Percentiles rank a stretch among this genome's conserved stretches.
phyloP scores from a whole-genome alignment of 2,113 vertebrate species.

The Calypte anna region DNA sequence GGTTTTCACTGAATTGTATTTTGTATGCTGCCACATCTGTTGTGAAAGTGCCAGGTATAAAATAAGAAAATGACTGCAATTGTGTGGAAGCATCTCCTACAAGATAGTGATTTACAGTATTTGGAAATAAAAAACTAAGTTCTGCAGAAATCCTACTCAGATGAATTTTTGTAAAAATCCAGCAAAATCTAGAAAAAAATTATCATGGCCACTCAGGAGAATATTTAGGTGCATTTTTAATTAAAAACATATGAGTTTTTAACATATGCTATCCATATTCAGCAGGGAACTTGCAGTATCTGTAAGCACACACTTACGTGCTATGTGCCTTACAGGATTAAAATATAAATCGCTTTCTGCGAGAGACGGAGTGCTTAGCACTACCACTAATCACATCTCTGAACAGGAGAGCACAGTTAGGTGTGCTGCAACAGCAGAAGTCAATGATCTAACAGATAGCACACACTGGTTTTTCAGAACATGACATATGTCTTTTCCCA shows the following conservation, averaged over 20 bases:
- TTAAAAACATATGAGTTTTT: neutral
- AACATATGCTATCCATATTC: neutral
- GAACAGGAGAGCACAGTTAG: neutral
- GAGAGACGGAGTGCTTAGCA: neutral
- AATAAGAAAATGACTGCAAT: neutral
- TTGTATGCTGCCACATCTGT: neutral
- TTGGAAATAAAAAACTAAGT: neutral
- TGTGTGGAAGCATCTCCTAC: neutral
- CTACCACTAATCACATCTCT: neutral
- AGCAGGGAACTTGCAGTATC: neutral
- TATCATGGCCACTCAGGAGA: neutral
- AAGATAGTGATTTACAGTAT: neutral
- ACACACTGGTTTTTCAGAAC: neutral
- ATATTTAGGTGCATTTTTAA: neutral
- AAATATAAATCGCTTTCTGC: neutral
- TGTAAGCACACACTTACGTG: neutral
- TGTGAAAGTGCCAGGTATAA: neutral
- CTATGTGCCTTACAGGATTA: neutral
- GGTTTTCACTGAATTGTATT: neutral
- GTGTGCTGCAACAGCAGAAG: neutral
- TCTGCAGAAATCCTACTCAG: neutral
- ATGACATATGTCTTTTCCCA: neutral
- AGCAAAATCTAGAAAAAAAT: neutral
- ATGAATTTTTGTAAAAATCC: neutral
- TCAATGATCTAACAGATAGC: neutral